A percentile compares a stretch with the other conserved stretches of the same genome.
phyloP scores from a whole-genome alignment of 30 jellyfish, hydroid and myxozoan genomes.

The Nemopilema nomurai region DNA sequence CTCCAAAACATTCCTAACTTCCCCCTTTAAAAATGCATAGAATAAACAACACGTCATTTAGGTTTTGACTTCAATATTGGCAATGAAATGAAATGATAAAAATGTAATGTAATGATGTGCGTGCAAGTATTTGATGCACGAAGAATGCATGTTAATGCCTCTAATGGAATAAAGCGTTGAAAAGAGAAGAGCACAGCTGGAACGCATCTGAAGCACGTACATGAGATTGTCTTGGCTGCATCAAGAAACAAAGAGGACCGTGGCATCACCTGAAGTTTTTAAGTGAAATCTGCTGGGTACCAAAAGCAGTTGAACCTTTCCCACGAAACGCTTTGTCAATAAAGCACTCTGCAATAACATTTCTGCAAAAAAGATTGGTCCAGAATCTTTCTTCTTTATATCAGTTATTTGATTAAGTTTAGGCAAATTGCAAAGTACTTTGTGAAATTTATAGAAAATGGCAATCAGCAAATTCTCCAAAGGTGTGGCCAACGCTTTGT shows the following conservation, averaged over 20 bases:
- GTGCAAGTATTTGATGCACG: conserved; percentile 24
- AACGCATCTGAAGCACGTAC: background rate
- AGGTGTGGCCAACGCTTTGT: no score
- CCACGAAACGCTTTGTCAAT: background rate
- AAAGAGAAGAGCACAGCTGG: background rate
- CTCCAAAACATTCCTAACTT: no score
- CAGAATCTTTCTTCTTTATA: no score
- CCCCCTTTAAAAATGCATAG: no score
- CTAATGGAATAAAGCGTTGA: background rate
- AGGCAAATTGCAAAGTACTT: no score
- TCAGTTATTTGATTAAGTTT: no score
- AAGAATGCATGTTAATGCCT: background rate
- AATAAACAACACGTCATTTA: no score
- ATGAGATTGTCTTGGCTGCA: background rate
- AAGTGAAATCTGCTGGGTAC: background rate
- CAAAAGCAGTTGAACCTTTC: background rate
- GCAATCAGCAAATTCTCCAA: no score
- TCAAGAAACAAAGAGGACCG: background rate
- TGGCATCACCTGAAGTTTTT: background rate
- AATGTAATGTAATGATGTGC: background rate
- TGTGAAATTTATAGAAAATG: no score
- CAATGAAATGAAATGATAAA: background rate
- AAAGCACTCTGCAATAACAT: background rate
- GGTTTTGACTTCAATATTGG: no score
- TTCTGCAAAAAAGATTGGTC: background rate